A percentile compares a stretch with the other conserved stretches of the same genome.
These are phyloP conservation scores for Megathymus violae DNA, from an alignment of 1,140 invertebrate species.

Conservation along the genomic window DNA sequence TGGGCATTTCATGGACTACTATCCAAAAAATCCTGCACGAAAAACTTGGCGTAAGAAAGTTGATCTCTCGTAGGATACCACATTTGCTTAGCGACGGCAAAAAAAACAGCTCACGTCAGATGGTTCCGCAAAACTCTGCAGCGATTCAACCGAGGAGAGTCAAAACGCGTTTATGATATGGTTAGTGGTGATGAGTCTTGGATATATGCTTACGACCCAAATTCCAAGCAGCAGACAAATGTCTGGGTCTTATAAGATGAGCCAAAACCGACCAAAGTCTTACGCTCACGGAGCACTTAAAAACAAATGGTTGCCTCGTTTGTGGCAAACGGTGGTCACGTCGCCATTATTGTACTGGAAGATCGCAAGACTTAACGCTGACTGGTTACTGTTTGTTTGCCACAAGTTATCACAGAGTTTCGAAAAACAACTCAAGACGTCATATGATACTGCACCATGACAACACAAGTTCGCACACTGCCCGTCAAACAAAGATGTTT, in stretches of 20 bases:
- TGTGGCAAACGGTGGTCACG: slow-evolving; percentile 37
- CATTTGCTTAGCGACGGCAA: slow-evolving; percentile 3
- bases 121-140: too few species aligned
- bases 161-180: too few species aligned
- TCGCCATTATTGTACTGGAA: slow-evolving; percentile 42
- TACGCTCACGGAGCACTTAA: slow-evolving; percentile 47
- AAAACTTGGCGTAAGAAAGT: slow-evolving; percentile 9
- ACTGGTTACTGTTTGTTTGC: slow-evolving; percentile 43
- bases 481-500: too few species aligned
- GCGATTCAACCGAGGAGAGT: too few species aligned
- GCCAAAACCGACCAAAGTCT: slow-evolving; percentile 48
- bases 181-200: slow-evolving; percentile 35
- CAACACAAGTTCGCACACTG: too few species aligned
- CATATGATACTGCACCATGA: too few species aligned
- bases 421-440: too few species aligned
- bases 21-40: too few species aligned
- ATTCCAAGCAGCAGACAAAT: slow-evolving; percentile 26
- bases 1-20: too few species aligned
- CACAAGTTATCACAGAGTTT: slow-evolving; percentile 34
- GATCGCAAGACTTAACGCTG: slow-evolving; percentile 42
- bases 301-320: slow-evolving; percentile 40
- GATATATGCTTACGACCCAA: slow-evolving; percentile 49
- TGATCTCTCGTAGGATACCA: not conserved
- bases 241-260: slow-evolving; percentile 49
- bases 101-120: slow-evolving; percentile 4